These are phyloP conservation scores for Actinia tenebrosa DNA, from an alignment of 64 coral and sea anemone genomes.

Conservation along the genomic window DNA sequence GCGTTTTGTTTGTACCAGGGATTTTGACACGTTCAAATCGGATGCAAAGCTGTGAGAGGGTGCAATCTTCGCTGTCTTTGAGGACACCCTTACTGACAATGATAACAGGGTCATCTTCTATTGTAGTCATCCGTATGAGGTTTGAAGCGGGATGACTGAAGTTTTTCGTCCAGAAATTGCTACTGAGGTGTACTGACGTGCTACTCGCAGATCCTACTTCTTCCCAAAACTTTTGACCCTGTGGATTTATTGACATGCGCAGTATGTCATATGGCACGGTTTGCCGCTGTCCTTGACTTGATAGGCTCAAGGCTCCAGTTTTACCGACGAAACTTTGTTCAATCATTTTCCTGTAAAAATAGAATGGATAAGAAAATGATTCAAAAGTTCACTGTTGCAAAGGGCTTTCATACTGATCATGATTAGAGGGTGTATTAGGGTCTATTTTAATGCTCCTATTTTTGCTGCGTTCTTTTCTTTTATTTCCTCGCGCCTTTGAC, in stretches of 20 bases:
- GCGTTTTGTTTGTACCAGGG: slow-evolving; percentile 7
- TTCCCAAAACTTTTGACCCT: neutral
- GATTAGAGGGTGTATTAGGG: too few relatives aligned
- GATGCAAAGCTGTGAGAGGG: slow-evolving; percentile 43
- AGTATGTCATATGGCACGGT: slow-evolving; percentile 12
- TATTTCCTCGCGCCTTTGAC: too few relatives aligned
- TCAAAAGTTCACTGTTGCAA: neutral
- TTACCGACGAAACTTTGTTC: slow-evolving; percentile 22
- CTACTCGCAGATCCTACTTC: slow-evolving; percentile 7
- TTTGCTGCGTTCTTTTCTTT: too few relatives aligned
- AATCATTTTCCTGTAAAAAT: slow-evolving; percentile 10
- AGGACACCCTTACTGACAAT: slow-evolving; percentile 43
- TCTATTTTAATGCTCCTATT: too few relatives aligned
- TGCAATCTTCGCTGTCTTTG: slow-evolving; percentile 26
- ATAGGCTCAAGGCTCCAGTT: slow-evolving; percentile 19
- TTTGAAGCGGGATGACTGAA: slow-evolving; percentile 1
- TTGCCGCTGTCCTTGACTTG: slow-evolving; percentile 7
- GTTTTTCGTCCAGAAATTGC: slow-evolving; percentile 41
- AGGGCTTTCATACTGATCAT: too few relatives aligned
- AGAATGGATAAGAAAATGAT: neutral
- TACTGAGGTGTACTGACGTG: neutral
- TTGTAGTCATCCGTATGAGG: slow-evolving; percentile 51
- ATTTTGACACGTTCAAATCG: slow-evolving; percentile 20
- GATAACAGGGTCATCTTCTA: slow-evolving; percentile 60
- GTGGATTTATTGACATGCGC: neutral